Evolutionary conservation across 2,113 vertebrate genomes (phyloP), one percentile per base, ranked within the genome.

Genomic region (Crotophaga sulcirostris): DNA sequence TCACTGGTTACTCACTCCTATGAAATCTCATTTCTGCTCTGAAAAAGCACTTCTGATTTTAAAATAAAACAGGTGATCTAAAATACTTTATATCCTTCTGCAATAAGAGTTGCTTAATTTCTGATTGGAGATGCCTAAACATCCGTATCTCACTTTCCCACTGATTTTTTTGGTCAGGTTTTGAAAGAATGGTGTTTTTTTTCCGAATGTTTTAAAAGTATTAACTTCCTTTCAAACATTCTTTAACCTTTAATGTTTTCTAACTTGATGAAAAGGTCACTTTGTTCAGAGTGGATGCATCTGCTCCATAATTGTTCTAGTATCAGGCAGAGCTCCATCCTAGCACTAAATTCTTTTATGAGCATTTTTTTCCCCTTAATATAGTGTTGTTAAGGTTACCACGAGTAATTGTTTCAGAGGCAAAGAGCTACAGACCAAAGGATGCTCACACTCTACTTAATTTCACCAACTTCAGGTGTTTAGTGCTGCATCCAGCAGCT

Each of bases 221-320:
- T 96, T 97, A 98, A 94, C 97, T 98, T 97, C 96, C 95, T 95
- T 97, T 98, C 98, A 98, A 98, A 98, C 91, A 88, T 97, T 96
- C 96, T 94, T 97, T 98, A 98, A 98, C 98, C 97, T 98, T 98
- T 98, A 97, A 96, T 98, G 97, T 98, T 98, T 97, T 97, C 96
- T 90, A 97, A 96, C 96, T 97, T 97, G 96, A 97, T 96, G 96
- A 98, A 98, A 98, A 98, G 98, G 98, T 98, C 97, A 97, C 94
- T 98, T 97, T 96, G 92, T 93, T 97, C 97, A 0, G 74, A 98
- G 91, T 96, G 93, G 95, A 95, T 97, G 97, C 97, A 84, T 95
- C 94, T 97, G 93, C 93, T 97, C 86, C 78, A 6, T 97, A 97
- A 98, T 97, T 97, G 93, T 98, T 96, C 96, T 86, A 89, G 78